Conservation (phyloP, 2,797 vertebrate genomes). For the Silurus lanzhouensis region DNA sequence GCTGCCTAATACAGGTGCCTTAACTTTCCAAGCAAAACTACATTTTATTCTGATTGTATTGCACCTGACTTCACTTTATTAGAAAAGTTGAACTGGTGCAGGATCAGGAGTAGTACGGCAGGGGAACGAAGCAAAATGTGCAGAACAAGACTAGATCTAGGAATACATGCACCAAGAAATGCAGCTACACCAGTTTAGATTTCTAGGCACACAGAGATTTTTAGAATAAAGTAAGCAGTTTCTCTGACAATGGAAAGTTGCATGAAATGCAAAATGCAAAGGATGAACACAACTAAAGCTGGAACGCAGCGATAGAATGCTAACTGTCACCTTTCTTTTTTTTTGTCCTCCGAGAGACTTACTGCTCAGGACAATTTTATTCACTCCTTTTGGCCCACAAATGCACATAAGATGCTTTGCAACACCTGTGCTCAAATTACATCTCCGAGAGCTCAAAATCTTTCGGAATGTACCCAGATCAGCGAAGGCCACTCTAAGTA, state of each 20-base stretch:
- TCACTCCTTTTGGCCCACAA: not conserved
- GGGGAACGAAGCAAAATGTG: not conserved
- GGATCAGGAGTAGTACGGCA: not conserved
- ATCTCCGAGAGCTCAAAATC: not conserved
- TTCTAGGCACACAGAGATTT: not conserved
- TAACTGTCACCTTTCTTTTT: no score
- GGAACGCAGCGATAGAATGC: not conserved
- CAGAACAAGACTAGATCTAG: not conserved
- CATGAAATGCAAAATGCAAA: not conserved
- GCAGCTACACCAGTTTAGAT: not conserved
- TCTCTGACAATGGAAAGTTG: not conserved
- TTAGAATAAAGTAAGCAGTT: not conserved
- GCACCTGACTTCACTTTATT: not conserved
- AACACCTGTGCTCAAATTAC: not conserved
- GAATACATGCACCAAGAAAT: not conserved
- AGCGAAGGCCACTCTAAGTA: no score
- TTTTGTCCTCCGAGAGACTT: no score
- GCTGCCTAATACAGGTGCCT: no score
- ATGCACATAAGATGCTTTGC: not conserved
- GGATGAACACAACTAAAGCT: not conserved
- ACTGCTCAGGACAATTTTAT: not conserved
- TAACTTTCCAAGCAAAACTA: not conserved
- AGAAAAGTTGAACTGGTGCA: not conserved
- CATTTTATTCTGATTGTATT: not conserved
- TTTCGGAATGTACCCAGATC: no score